These are phyloP conservation scores for Eira barbara DNA, from an alignment of 2,113 vertebrate species.

Conservation along the genomic window DNA sequence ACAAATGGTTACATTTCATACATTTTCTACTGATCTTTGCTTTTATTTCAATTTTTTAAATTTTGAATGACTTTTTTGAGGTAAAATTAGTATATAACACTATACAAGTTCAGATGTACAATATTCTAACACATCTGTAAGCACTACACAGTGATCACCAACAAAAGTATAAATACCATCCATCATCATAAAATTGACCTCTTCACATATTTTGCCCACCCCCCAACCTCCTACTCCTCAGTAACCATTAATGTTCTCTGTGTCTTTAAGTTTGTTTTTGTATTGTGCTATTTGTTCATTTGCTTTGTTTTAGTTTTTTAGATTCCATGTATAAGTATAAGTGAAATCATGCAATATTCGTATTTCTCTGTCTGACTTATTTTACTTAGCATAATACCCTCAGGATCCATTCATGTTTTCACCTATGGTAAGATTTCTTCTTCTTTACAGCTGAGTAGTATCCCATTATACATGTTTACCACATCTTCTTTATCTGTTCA, in stretches of 20 bases:
- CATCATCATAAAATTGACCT: background rate
- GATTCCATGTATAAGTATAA: background rate
- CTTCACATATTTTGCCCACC: background rate
- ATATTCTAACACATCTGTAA: background rate
- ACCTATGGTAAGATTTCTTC: background rate
- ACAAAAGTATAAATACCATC: background rate
- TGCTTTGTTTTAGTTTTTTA: background rate
- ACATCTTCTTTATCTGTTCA: background rate
- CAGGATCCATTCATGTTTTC: background rate
- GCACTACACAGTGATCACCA: background rate
- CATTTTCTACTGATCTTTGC: background rate
- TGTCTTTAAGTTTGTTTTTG: background rate
- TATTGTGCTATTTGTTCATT: background rate
- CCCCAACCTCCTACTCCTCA: background rate
- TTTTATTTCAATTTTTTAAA: background rate
- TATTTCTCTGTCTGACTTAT: background rate
- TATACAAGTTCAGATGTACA: background rate
- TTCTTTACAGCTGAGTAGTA: background rate
- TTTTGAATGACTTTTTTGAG: background rate
- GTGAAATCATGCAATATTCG: background rate
- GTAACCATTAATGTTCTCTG: background rate
- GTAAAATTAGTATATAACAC: background rate
- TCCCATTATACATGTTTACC: background rate
- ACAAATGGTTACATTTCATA: background rate
- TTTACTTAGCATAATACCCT: background rate